Conservation (phyloP, 1,140 invertebrate species). For the Limonius californicus region DNA sequence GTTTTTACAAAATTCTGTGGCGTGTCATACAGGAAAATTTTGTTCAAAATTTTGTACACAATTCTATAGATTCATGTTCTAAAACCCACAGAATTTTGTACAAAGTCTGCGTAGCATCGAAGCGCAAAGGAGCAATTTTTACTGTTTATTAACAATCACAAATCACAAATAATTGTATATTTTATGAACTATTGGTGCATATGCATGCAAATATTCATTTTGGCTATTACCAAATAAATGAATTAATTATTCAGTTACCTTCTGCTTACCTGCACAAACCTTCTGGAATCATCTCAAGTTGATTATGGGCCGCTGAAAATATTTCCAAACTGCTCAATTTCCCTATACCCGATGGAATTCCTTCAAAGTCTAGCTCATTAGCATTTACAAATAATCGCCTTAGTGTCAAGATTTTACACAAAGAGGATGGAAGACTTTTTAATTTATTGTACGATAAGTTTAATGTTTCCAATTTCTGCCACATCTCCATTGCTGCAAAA, state of each 20-base stretch:
- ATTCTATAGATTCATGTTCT: too few species aligned
- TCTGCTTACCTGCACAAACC: conserved; percentile 80
- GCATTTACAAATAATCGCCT: conserved; percentile 90
- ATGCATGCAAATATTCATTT: neutral
- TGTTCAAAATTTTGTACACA: too few species aligned
- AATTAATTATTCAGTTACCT: too few species aligned
- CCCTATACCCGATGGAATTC: conserved; percentile 96
- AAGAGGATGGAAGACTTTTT: conserved; percentile 72
- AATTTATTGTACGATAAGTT: conserved; percentile 94
- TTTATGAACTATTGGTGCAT: too few species aligned
- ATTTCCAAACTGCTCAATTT: conserved; percentile 92
- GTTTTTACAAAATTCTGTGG: too few species aligned
- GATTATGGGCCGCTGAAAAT: conserved; percentile 95
- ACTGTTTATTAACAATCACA: too few species aligned
- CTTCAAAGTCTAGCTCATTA: conserved; percentile 95
- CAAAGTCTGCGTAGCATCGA: too few species aligned
- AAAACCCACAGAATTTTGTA: too few species aligned
- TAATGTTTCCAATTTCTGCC: conserved; percentile 89
- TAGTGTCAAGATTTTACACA: conserved; percentile 84
- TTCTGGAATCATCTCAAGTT: conserved; percentile 98
- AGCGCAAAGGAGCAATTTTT: too few species aligned
- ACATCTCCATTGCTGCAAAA: conserved; percentile 64
- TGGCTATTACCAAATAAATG: neutral
- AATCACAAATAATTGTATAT: too few species aligned
- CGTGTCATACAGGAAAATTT: too few species aligned